Conservation (phyloP, 2,888 invertebrate species). For the Congeria kusceri region DNA sequence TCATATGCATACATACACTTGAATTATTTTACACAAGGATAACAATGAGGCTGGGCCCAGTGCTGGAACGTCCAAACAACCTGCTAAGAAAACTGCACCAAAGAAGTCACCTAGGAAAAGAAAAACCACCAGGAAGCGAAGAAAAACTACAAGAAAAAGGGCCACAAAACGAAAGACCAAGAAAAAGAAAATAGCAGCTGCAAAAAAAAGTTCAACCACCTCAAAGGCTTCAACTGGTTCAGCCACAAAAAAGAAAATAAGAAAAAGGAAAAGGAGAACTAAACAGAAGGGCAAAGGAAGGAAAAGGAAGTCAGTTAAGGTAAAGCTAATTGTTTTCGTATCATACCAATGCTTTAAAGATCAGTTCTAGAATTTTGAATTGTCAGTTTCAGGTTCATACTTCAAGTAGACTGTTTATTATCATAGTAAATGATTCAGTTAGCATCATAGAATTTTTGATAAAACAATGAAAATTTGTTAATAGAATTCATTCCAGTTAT, state of each 20-base stretch:
- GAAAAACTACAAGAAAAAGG: slow-evolving; percentile 59
- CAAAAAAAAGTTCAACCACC: slow-evolving; percentile 29
- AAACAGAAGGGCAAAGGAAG: slow-evolving; percentile 32
- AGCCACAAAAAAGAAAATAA: slow-evolving; percentile 37
- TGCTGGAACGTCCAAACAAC: slow-evolving; percentile 48
- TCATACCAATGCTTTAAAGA: no score
- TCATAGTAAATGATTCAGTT: no score
- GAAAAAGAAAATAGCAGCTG: slow-evolving; percentile 53
- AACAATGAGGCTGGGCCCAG: slow-evolving; percentile 2
- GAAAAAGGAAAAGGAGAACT: slow-evolving; percentile 42
- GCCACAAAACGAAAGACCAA: slow-evolving; percentile 36
- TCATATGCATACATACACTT: no score
- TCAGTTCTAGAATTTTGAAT: no score
- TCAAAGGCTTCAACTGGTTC: neutral
- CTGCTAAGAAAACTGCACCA: slow-evolving; percentile 49
- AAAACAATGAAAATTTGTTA: no score
- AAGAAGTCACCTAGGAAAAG: slow-evolving; percentile 53
- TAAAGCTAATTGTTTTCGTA: neutral
- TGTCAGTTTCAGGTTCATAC: no score
- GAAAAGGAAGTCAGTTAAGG: slow-evolving; percentile 32
- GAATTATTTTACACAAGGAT: no score
- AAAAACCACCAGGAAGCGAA: slow-evolving; percentile 57
- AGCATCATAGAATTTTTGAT: no score
- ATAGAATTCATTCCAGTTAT: no score
- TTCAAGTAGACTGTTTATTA: no score